These are phyloP conservation scores for Mechanitis messenoides DNA, from an alignment of 2,888 invertebrate species.

Conservation along the genomic window DNA sequence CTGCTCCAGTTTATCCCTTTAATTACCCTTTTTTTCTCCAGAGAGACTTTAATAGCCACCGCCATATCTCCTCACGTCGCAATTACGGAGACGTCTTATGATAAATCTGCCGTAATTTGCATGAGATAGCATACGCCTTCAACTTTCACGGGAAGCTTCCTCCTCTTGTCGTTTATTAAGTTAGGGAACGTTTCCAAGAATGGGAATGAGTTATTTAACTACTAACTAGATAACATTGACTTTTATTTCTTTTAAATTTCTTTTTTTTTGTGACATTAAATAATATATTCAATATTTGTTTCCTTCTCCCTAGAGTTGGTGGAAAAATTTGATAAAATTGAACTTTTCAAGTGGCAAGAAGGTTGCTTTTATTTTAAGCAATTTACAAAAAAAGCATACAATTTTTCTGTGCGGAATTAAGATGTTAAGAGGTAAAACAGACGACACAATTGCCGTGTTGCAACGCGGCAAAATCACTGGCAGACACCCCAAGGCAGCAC, in stretches of 20 bases:
- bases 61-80: slow-evolving; percentile 76
- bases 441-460: slow-evolving; percentile 69
- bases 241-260: slow-evolving; percentile 41
- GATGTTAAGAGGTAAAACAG: slow-evolving; percentile 69
- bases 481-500: slow-evolving; percentile 62
- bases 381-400: slow-evolving; percentile 59
- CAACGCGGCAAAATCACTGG: slow-evolving; percentile 66
- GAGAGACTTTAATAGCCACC: slow-evolving; percentile 67
- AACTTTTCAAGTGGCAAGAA: slow-evolving; percentile 18
- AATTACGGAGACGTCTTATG: slow-evolving; percentile 76
- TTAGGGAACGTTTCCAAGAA: slow-evolving; percentile 72
- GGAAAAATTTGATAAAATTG: slow-evolving; percentile 7
- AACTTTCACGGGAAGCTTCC: slow-evolving; percentile 74
- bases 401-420: slow-evolving; percentile 67
- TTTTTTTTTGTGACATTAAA: neutral
- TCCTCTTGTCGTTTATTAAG: slow-evolving; percentile 74
- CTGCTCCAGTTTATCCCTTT: slow-evolving; percentile 74
- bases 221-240: slow-evolving; percentile 65
- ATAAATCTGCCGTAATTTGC: slow-evolving; percentile 77
- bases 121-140: slow-evolving; percentile 77
- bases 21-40: slow-evolving; percentile 73
- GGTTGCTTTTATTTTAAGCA: slow-evolving; percentile 40
- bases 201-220: slow-evolving; percentile 73
- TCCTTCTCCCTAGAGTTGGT: neutral
- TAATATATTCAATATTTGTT: neutral